A percentile compares a stretch with the other conserved stretches of the same genome.
phyloP scores from a whole-genome alignment of 2,888 invertebrate genomes.

The Pyrrhia umbra region DNA sequence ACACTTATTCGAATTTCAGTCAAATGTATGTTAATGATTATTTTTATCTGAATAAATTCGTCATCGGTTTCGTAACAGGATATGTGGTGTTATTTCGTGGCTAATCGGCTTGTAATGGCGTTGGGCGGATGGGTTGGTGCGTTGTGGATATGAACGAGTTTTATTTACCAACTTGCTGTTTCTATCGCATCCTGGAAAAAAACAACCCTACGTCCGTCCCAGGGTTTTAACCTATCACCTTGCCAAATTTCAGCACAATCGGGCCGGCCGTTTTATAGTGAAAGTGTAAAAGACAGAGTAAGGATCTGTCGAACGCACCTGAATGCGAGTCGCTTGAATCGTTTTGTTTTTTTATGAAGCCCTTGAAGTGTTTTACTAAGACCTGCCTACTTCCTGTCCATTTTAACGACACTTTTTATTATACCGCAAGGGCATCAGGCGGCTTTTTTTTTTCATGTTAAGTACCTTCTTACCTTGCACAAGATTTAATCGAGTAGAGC shows the following conservation, averaged over 20 bases:
- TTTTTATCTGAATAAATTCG: constrained; percentile 63
- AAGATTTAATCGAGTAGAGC: too few species aligned
- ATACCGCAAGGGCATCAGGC: too few species aligned
- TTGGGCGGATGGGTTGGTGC: constrained; percentile 33
- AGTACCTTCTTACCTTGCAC: too few species aligned
- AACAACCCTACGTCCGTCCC: too few species aligned
- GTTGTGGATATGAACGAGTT: constrained; percentile 20
- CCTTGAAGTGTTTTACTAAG: not conserved
- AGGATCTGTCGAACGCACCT: constrained; percentile 17
- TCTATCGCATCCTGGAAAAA: not conserved
- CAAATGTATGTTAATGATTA: constrained; percentile 56
- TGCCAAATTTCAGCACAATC: too few species aligned
- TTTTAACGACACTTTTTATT: constrained; percentile 2
- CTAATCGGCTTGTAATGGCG: constrained; percentile 40
- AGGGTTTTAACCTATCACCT: too few species aligned
- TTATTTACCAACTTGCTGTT: constrained; percentile 21
- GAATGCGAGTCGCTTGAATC: not conserved
- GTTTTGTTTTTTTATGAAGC: constrained; percentile 22
- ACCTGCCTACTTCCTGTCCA: constrained; percentile 33
- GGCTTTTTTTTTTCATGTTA: too few species aligned
- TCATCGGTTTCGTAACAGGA: constrained; percentile 61
- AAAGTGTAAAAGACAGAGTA: too few species aligned
- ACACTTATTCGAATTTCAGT: constrained; percentile 50
- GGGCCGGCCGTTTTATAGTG: too few species aligned
- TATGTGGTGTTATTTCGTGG: constrained; percentile 60